Conservation (phyloP, 2,113 vertebrate species). For the Pleuronectes platessa region DNA sequence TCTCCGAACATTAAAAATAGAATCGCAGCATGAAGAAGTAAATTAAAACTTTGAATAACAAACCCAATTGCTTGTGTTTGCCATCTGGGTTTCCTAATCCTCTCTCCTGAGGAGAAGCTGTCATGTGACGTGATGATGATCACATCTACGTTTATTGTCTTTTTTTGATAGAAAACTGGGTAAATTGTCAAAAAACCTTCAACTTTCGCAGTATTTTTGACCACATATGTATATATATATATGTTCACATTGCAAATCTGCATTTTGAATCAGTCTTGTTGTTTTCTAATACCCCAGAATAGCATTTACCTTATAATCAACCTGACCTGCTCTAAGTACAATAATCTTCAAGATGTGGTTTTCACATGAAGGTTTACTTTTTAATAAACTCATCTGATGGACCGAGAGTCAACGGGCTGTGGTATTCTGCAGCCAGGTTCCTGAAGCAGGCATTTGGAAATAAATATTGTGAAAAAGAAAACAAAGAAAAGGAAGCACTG, state of each 20-base stretch:
- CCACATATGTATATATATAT: too few species aligned
- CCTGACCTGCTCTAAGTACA: background rate
- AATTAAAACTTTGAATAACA: background rate
- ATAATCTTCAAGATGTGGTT: too few species aligned
- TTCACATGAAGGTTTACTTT: too few species aligned
- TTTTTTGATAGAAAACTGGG: too few species aligned
- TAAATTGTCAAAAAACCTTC: too few species aligned
- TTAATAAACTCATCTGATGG: too few species aligned
- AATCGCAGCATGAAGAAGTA: background rate
- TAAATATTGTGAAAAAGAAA: conserved; percentile 23
- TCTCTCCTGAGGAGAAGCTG: background rate
- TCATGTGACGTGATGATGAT: background rate
- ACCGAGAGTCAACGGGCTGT: background rate
- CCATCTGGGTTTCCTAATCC: background rate
- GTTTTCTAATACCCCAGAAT: background rate
- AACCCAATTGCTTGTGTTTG: background rate
- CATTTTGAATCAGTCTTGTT: background rate
- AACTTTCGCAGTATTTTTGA: too few species aligned
- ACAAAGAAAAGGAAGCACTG: background rate
- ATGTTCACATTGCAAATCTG: too few species aligned
- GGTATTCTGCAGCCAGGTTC: background rate
- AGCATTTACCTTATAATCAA: background rate
- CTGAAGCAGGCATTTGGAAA: conserved; percentile 1
- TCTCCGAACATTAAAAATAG: background rate
- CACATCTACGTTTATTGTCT: background rate